A percentile compares a stretch with the other conserved stretches of the same genome.
Conservation (phyloP, 2,888 invertebrate genomes). For the Enchytraeus crypticus region DNA sequence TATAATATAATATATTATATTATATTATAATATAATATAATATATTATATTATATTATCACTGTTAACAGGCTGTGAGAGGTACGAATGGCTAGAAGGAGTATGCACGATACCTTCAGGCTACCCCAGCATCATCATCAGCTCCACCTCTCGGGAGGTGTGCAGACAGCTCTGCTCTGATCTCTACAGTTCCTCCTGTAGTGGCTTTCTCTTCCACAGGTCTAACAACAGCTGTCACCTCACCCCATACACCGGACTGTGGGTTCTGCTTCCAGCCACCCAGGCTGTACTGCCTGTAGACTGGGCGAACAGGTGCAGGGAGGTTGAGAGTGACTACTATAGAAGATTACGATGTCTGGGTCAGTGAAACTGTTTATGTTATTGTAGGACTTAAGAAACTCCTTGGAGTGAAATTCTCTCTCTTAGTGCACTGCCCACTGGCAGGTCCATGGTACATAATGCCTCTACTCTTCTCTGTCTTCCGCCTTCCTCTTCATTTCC, state of each 20-base stretch:
- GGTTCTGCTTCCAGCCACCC: background rate
- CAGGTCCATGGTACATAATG: no score
- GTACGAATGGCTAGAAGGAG: background rate
- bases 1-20: no score
- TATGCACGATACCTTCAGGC: background rate
- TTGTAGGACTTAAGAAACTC: no score
- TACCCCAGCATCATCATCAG: background rate
- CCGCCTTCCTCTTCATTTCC: no score
- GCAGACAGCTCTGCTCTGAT: background rate
- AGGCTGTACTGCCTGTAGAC: background rate
- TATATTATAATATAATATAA: no score
- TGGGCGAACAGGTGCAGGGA: background rate
- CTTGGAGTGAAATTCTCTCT: no score
- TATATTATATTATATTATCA: no score
- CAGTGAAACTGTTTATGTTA: no score
- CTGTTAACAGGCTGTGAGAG: no score
- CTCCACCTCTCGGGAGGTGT: background rate
- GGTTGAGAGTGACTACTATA: background rate
- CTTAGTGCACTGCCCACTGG: no score
- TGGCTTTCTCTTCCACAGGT: constrained; percentile 2
- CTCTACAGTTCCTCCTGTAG: background rate
- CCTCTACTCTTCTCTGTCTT: no score
- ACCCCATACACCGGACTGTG: constrained; percentile 6
- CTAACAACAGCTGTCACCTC: background rate
- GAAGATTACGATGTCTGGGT: background rate